These are phyloP conservation scores for Pungitius pungitius DNA, from an alignment of 2,113 vertebrate species.

Conservation along the genomic window DNA sequence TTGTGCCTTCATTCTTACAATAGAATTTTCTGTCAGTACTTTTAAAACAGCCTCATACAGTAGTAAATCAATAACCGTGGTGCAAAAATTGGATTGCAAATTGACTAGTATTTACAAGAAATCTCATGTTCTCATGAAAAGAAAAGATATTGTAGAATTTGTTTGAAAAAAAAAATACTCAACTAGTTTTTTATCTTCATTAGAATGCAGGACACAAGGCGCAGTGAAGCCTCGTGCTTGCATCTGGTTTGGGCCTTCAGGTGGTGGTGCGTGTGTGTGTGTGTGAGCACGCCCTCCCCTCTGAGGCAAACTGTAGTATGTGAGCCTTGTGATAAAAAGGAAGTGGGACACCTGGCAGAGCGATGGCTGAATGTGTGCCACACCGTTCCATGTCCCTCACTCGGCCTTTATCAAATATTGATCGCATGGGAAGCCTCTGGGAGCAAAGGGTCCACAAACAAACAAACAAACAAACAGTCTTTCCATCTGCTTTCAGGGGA, in stretches of 20 bases:
- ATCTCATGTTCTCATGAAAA: not conserved
- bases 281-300: too few species aligned
- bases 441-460: constrained; percentile 46
- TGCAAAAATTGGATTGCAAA: not conserved
- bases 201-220: not conserved
- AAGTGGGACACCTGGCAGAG: constrained; percentile 40
- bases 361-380: constrained; percentile 28
- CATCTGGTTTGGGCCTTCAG: too few species aligned
- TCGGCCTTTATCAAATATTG: constrained; percentile 67
- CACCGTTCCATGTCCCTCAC: constrained; percentile 36
- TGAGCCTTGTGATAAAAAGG: constrained; percentile 26
- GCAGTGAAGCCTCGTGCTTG: too few species aligned
- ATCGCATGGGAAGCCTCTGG: constrained; percentile 47
- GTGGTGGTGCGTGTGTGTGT: too few species aligned
- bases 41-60: not conserved
- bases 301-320: constrained; percentile 9
- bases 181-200: not conserved
- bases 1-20: too few species aligned
- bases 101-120: not conserved
- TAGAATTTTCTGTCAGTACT: too few species aligned
- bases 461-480: constrained; percentile 22
- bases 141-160: too few species aligned
- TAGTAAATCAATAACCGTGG: not conserved
- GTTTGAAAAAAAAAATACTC: not conserved
- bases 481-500: constrained; percentile 37